Percentiles rank a stretch among this genome's conserved stretches.
Conservation (phyloP, 2,797 vertebrate genomes). For the Protosalanx chinensis region DNA sequence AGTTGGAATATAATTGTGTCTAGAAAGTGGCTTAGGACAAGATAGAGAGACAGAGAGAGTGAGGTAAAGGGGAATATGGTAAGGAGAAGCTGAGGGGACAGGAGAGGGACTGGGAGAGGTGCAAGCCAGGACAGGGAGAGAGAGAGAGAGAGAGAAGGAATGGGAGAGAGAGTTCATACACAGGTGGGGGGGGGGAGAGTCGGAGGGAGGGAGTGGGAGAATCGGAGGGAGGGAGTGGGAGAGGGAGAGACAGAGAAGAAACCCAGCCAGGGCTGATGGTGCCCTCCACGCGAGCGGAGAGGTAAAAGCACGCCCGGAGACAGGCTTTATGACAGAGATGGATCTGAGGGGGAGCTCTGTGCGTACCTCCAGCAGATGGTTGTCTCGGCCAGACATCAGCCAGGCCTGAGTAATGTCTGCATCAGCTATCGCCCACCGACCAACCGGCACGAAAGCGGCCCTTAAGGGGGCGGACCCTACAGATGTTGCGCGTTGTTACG, state of each 20-base stretch:
- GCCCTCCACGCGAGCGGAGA: constrained; percentile 21
- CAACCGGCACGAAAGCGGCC: constrained; percentile 49
- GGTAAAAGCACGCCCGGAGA: constrained; percentile 42
- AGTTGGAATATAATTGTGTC: constrained; percentile 10
- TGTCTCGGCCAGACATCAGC: constrained; percentile 56
- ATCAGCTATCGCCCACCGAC: constrained; percentile 49
- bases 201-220: constrained; percentile 5
- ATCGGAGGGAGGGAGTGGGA: constrained; percentile 15
- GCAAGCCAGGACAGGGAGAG: neutral
- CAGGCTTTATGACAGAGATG: constrained; percentile 66
- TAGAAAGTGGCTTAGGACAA: no score
- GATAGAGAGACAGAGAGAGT: neutral
- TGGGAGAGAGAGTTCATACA: neutral
- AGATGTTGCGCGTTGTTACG: constrained; percentile 66
- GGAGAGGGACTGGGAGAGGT: neutral
- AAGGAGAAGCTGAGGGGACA: neutral
- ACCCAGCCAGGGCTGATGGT: neutral
- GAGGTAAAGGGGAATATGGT: neutral
- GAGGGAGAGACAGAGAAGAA: constrained; percentile 21
- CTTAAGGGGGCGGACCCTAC: constrained; percentile 48
- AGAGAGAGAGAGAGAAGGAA: neutral
- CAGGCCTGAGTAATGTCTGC: constrained; percentile 64
- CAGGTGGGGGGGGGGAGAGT: neutral
- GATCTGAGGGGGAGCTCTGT: constrained; percentile 63
- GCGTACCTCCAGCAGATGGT: constrained; percentile 70